Evolutionary conservation across 2,113 vertebrate genomes (phyloP).

Genomic region (Eleginops maclovinus): DNA sequence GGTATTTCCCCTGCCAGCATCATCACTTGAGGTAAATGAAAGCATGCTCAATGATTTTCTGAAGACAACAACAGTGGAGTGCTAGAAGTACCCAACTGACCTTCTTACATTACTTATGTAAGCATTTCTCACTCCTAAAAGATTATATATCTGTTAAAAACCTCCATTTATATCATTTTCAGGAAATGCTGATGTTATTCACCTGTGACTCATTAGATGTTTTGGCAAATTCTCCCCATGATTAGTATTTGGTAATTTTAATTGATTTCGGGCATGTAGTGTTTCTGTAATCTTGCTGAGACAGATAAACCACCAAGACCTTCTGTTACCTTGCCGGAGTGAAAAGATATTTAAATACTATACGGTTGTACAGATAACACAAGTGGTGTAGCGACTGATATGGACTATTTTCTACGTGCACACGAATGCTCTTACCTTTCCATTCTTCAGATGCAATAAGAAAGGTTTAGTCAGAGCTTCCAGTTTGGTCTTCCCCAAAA

Average conservation of each 20-base stretch:
- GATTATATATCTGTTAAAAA: not conserved
- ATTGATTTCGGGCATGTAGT: too few species aligned
- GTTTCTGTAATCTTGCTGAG: too few species aligned
- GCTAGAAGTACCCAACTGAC: not conserved
- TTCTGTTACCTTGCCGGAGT: not conserved
- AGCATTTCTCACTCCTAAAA: not conserved
- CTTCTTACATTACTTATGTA: not conserved
- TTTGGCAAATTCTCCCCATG: too few species aligned
- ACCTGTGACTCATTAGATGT: not conserved
- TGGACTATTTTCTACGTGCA: not conserved
- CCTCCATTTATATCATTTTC: not conserved
- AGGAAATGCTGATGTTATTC: not conserved
- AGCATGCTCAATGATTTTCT: conserved; percentile 1
- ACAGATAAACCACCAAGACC: too few species aligned
- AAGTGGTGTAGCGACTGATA: not conserved
- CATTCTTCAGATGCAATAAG: conserved; percentile 88
- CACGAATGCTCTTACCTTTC: conserved; percentile 87
- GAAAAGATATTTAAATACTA: not conserved
- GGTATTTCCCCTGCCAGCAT: conserved; percentile 68
- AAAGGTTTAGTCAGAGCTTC: conserved; percentile 89
- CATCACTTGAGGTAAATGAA: conserved; percentile 53
- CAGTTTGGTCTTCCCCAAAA: conserved; percentile 86
- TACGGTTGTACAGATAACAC: not conserved
- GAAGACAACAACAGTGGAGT: not conserved
- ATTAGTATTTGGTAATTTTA: too few species aligned